These are phyloP conservation scores for Octomys mimax DNA, from an alignment of 2,797 vertebrate species.

Conservation along the genomic window DNA sequence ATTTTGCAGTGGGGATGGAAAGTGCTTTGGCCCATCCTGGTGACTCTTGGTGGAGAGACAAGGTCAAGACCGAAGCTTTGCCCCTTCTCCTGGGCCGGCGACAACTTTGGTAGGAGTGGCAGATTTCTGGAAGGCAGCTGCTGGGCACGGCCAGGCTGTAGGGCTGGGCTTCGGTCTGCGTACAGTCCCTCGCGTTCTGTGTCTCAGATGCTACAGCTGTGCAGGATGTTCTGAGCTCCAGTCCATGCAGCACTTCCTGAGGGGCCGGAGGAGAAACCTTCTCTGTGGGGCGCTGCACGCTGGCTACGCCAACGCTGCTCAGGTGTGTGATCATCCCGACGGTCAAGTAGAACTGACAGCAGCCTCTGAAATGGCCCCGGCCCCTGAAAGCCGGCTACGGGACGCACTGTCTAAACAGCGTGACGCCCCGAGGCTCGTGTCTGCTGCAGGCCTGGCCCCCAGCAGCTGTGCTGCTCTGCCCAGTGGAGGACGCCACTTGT, in stretches of 20 bases:
- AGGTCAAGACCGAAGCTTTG: not conserved
- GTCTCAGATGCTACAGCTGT: conserved; percentile 49
- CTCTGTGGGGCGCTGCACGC: conserved; percentile 28
- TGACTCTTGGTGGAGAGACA: conserved; percentile 1
- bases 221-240: conserved; percentile 34
- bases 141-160: conserved; percentile 14
- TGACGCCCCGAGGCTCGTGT: conserved; percentile 71
- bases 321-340: conserved; percentile 77
- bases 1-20: not conserved
- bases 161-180: conserved; percentile 28
- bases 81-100: not conserved
- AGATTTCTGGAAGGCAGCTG: conserved; percentile 55
- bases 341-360: conserved; percentile 70
- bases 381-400: conserved; percentile 70
- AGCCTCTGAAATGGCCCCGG: conserved; percentile 67
- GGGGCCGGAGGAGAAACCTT: conserved; percentile 62
- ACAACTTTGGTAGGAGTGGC: not conserved
- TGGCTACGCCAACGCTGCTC: conserved; percentile 69
- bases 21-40: conserved; percentile 29
- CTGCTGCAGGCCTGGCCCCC: conserved; percentile 45
- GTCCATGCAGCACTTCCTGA: conserved; percentile 63
- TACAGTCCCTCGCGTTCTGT: conserved; percentile 30
- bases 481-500: not conserved
- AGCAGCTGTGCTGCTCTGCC: conserved; percentile 19
- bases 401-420: conserved; percentile 75